Evolutionary conservation across 2,888 invertebrate genomes (phyloP).

Genomic region (Sarcophaga carnaria): DNA sequence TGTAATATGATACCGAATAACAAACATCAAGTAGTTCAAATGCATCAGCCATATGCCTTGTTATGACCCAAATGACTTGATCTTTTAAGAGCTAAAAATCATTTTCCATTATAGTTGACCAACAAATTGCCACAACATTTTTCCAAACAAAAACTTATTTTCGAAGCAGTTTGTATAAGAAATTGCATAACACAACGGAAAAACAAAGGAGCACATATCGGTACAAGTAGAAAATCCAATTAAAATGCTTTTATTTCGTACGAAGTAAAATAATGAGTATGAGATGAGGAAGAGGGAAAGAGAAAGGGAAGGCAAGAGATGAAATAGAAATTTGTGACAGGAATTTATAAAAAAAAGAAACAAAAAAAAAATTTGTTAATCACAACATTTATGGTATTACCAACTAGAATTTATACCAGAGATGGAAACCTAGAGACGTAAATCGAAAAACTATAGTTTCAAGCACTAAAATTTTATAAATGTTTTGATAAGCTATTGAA

Average conservation of each 20-base stretch:
- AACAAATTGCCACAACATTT: no score
- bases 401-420: neutral
- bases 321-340: neutral
- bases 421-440: neutral
- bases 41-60: no score
- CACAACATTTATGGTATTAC: neutral
- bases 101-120: no score
- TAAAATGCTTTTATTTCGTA: neutral
- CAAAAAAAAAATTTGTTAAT: neutral
- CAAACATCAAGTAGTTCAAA: no score
- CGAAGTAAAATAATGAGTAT: neutral
- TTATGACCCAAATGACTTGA: no score
- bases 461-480: neutral
- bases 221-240: neutral
- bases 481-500: neutral
- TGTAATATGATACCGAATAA: no score
- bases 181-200: neutral
- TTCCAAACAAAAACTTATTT: neutral
- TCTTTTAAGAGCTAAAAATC: no score
- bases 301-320: neutral
- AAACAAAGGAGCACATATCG: neutral
- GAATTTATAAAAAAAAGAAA: neutral
- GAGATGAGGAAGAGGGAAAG: neutral
- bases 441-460: no score
- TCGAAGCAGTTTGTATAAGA: neutral